Evolutionary conservation across 2,797 vertebrate species (phyloP).

Genomic region (Sebastes kiyomatsui): DNA sequence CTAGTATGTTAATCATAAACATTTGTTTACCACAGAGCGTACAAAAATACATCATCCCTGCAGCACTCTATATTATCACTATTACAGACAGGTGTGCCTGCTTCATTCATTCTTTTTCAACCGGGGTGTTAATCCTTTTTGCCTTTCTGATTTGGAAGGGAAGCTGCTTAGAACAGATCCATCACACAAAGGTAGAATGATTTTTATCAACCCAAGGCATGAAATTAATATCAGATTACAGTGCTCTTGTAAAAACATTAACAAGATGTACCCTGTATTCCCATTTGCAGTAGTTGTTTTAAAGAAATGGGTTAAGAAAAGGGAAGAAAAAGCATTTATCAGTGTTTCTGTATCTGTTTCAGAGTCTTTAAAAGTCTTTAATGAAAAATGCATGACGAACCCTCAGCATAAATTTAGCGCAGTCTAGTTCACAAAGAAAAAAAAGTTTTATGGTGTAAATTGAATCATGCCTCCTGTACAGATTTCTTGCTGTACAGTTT

Average conservation of each 20-base stretch:
- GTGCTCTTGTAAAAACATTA: background rate
- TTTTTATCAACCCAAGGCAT: background rate
- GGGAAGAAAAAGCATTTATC: background rate
- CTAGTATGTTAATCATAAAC: too few relatives aligned
- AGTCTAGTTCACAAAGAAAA: background rate
- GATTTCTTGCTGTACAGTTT: constrained; percentile 23
- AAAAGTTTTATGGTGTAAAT: background rate
- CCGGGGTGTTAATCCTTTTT: background rate
- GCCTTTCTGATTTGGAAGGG: background rate
- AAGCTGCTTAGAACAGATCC: background rate
- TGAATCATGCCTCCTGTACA: constrained; percentile 3
- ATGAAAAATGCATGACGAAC: constrained; percentile 36
- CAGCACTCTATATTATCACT: background rate
- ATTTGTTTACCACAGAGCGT: too few relatives aligned
- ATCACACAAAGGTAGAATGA: background rate
- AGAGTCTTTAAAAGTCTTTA: constrained; percentile 2
- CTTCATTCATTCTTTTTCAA: background rate
- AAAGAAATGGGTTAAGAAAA: background rate
- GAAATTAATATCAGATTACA: background rate
- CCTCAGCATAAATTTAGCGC: background rate
- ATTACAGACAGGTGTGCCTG: background rate
- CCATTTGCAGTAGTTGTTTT: background rate
- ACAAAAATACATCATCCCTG: too few relatives aligned
- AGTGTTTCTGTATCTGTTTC: background rate
- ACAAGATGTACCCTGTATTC: background rate